Conservation (phyloP, 2,113 vertebrate species). For the Cricetomys ansorgei region DNA sequence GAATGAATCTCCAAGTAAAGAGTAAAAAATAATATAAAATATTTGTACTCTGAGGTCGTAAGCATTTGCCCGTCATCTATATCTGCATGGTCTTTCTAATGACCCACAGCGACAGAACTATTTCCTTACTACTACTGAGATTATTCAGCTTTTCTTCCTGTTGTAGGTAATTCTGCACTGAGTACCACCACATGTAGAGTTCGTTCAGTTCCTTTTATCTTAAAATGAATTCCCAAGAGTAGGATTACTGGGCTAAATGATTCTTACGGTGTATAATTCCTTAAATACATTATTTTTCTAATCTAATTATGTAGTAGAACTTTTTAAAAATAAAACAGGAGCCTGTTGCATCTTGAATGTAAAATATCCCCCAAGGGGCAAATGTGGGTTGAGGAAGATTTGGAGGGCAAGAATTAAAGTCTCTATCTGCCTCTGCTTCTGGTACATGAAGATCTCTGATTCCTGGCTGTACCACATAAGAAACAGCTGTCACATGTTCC, state of each 20-base stretch:
- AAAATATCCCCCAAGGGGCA: not conserved
- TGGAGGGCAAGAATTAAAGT: not conserved
- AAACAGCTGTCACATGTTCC: not conserved
- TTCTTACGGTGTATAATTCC: not conserved
- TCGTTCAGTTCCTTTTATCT: constrained; percentile 27
- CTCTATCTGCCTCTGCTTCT: not conserved
- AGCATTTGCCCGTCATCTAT: not conserved
- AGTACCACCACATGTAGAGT: not conserved
- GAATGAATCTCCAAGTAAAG: too few relatives aligned
- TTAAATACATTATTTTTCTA: constrained; percentile 5
- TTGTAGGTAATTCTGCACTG: not conserved
- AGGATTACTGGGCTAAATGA: not conserved
- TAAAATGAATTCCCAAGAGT: constrained; percentile 24
- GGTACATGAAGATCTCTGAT: not conserved
- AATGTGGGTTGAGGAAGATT: not conserved
- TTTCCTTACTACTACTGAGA: not conserved
- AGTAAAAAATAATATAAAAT: not conserved
- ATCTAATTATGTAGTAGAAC: not conserved
- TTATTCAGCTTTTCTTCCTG: not conserved
- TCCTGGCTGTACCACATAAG: not conserved
- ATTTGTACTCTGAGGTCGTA: constrained; percentile 16
- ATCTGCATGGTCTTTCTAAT: not conserved
- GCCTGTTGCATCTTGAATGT: not conserved
- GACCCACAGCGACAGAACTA: not conserved
- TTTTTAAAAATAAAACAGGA: constrained; percentile 21